These are phyloP conservation scores for Redunca redunca DNA, from an alignment of 2,113 vertebrate species.

Conservation along the genomic window DNA sequence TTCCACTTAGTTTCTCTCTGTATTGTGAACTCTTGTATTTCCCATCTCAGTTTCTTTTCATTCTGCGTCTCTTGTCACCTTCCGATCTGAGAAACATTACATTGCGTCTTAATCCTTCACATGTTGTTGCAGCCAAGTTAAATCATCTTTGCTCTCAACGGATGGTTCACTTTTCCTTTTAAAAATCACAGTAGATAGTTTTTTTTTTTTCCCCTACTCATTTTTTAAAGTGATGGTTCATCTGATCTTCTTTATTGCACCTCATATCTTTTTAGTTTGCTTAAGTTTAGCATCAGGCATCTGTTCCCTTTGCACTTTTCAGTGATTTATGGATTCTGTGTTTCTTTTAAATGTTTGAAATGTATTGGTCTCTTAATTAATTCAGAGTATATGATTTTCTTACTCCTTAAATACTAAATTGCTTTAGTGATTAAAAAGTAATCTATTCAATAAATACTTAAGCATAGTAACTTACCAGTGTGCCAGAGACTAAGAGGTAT, in stretches of 20 bases:
- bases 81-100: background rate
- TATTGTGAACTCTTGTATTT: background rate
- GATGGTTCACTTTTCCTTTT: background rate
- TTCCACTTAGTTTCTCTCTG: background rate
- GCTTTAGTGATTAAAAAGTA: background rate
- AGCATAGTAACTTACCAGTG: background rate
- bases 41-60: conserved; percentile 13
- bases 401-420: background rate
- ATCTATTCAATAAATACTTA: background rate
- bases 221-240: background rate
- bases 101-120: background rate
- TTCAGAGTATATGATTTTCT: background rate
- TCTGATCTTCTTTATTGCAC: background rate
- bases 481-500: background rate
- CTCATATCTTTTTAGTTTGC: background rate
- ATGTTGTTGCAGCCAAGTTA: background rate
- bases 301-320: background rate
- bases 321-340: background rate
- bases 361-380: background rate
- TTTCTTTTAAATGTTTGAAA: background rate
- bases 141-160: background rate
- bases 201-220: background rate
- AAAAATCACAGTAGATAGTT: background rate
- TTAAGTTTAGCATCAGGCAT: background rate
- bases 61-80: background rate